These are phyloP conservation scores for Poecilus cupreus DNA, from an alignment of 2,888 invertebrate genomes.

Conservation along the genomic window DNA sequence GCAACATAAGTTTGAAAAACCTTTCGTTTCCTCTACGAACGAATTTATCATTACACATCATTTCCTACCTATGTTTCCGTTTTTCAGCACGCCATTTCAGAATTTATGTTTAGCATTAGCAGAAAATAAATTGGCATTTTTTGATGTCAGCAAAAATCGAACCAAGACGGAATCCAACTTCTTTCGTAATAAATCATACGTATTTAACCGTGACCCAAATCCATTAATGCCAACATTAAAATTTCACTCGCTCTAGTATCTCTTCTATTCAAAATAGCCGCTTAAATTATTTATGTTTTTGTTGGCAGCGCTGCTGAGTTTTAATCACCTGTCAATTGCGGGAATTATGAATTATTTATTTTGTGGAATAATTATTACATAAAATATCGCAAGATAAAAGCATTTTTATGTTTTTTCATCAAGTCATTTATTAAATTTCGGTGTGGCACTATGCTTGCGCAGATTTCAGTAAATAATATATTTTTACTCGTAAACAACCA, in stretches of 20 bases:
- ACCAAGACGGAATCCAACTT: conserved; percentile 8
- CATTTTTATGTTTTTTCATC: too few relatives aligned
- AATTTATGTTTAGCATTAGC: conserved; percentile 50
- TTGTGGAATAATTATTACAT: too few relatives aligned
- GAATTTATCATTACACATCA: conserved; percentile 47
- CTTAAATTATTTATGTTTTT: too few relatives aligned
- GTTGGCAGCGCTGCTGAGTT: too few relatives aligned
- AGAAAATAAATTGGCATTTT: conserved; percentile 40
- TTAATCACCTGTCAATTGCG: too few relatives aligned
- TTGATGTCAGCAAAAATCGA: conserved; percentile 46
- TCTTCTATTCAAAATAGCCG: background rate
- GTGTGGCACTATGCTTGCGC: too few relatives aligned
- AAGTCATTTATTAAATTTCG: too few relatives aligned
- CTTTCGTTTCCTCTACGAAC: conserved; percentile 20
- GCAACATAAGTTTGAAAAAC: conserved; percentile 35
- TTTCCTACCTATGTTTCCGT: conserved; percentile 49
- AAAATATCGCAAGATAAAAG: too few relatives aligned
- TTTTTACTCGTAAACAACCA: too few relatives aligned
- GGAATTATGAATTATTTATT: too few relatives aligned
- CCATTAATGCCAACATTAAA: conserved; percentile 31
- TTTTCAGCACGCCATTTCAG: conserved; percentile 12
- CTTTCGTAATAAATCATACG: conserved; percentile 32
- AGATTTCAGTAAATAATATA: too few relatives aligned
- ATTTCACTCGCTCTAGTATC: background rate
- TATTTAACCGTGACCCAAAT: conserved; percentile 24